Conservation (phyloP, 1,140 invertebrate species). For the Tetragonula clypearis region DNA sequence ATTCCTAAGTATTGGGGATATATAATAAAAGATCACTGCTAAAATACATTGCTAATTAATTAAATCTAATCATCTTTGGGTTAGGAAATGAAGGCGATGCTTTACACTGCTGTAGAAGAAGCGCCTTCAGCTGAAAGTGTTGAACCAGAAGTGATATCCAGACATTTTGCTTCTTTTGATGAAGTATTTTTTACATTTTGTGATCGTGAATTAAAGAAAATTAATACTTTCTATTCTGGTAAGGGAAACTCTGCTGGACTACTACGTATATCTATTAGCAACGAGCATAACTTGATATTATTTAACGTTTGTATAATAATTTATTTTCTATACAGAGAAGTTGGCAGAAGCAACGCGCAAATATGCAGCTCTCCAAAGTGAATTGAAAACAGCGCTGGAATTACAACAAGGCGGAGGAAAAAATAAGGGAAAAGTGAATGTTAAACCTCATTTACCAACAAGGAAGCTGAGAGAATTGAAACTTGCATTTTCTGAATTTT, state of each 20-base stretch:
- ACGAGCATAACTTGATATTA: neutral
- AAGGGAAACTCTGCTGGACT: constrained; percentile 50
- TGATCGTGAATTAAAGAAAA: constrained; percentile 97
- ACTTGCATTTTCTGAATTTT: constrained; percentile 99
- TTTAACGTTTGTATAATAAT: neutral
- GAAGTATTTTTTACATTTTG: constrained; percentile 97
- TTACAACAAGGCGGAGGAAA: constrained; percentile 83
- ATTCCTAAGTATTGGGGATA: no score
- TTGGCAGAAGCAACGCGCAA: constrained; percentile 97
- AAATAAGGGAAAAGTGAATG: constrained; percentile 81
- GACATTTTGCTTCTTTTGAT: constrained; percentile 97
- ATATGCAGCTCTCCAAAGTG: constrained; percentile 94
- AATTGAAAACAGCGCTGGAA: constrained; percentile 90
- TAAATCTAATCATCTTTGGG: constrained; percentile 5
- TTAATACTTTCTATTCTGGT: constrained; percentile 98
- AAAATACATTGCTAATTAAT: constrained; percentile 9
- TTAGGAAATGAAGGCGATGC: constrained; percentile 96
- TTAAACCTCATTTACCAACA: constrained; percentile 84
- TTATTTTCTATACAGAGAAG: constrained; percentile 89
- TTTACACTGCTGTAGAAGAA: constrained; percentile 94
- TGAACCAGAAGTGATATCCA: constrained; percentile 92
- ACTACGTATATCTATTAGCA: neutral
- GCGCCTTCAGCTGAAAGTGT: constrained; percentile 93
- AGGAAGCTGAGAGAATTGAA: constrained; percentile 97
- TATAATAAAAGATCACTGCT: constrained; percentile 21